These are phyloP conservation scores for Chrysina gloriosa DNA, from an alignment of 2,888 invertebrate genomes.

Conservation along the genomic window DNA sequence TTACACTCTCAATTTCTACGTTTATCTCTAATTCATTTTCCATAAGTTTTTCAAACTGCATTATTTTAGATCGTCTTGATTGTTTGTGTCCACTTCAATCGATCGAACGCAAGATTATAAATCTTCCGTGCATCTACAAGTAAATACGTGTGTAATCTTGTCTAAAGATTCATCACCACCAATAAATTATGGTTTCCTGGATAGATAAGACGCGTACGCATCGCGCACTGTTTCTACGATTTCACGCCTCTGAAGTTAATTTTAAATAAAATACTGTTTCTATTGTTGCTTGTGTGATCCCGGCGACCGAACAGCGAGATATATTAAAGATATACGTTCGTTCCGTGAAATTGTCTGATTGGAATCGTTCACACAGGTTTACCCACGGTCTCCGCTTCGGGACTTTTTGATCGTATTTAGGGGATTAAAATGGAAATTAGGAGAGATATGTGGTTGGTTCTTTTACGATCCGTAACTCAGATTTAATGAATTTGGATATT, in stretches of 20 bases:
- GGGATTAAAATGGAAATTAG: neutral
- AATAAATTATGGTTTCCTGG: neutral
- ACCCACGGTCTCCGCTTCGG: neutral
- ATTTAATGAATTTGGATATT: no score
- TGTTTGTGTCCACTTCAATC: no score
- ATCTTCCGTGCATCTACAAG: neutral
- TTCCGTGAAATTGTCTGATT: slow-evolving; percentile 8
- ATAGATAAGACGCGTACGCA: neutral
- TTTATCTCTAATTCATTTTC: no score
- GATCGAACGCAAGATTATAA: neutral
- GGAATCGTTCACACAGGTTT: neutral
- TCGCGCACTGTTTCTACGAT: neutral
- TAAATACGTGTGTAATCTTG: neutral
- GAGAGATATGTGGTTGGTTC: no score
- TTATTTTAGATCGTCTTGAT: no score
- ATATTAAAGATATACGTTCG: slow-evolving; percentile 1
- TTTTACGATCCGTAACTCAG: no score
- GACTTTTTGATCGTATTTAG: no score
- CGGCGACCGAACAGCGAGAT: neutral
- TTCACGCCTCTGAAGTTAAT: neutral
- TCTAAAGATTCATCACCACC: neutral
- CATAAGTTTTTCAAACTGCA: no score
- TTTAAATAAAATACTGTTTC: slow-evolving; percentile 8
- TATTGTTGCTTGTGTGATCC: neutral
- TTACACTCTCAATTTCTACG: no score